These are phyloP conservation scores for Ectemnius cavifrons DNA, from an alignment of 2,888 invertebrate species.

Conservation along the genomic window DNA sequence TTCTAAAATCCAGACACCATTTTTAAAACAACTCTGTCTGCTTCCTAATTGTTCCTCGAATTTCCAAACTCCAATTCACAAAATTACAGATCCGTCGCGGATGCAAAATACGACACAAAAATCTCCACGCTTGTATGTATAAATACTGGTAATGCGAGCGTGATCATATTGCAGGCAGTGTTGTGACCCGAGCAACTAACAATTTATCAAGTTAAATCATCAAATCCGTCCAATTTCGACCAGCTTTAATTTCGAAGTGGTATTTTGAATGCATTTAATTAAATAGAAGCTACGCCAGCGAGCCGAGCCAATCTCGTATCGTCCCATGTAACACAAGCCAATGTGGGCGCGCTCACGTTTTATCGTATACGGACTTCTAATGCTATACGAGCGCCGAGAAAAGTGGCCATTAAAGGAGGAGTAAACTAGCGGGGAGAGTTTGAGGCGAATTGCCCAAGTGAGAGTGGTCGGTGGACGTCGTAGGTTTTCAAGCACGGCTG, in stretches of 20 bases:
- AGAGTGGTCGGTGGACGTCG: conserved; percentile 29
- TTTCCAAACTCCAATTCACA: no score
- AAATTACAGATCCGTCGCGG: no score
- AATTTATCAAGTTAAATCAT: no score
- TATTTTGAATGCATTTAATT: conserved; percentile 10
- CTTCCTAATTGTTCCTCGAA: background rate
- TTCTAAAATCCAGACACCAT: no score
- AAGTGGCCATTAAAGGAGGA: conserved; percentile 60
- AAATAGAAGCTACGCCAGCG: conserved; percentile 9
- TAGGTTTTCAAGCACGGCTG: conserved; percentile 40
- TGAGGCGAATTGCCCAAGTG: conserved; percentile 16
- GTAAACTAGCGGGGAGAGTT: conserved; percentile 30
- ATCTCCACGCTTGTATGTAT: no score
- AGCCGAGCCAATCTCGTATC: background rate
- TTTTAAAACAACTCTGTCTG: background rate
- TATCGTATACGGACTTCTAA: conserved; percentile 46
- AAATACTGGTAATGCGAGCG: no score
- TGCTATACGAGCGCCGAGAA: conserved; percentile 60
- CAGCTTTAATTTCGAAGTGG: background rate
- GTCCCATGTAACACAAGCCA: conserved; percentile 11
- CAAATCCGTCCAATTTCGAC: background rate
- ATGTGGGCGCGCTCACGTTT: conserved; percentile 28
- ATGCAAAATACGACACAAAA: no score
- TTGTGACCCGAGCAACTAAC: no score
- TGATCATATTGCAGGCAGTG: no score